Conservation (phyloP, 2,113 vertebrate genomes). For the Brachyhypopomus occidentalis region DNA sequence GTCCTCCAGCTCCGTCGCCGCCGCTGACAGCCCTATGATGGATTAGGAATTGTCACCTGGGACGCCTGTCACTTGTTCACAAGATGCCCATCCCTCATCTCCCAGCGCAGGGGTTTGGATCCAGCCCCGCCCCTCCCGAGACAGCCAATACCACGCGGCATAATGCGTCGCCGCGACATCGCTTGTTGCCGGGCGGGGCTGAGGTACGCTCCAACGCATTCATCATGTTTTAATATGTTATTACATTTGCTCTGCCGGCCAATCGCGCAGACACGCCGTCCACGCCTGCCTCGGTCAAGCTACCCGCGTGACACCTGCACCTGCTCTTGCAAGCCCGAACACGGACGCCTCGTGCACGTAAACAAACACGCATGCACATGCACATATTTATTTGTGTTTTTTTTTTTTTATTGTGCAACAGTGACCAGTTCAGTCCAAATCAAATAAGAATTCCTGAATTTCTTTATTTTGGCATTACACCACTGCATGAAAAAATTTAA, state of each 20-base stretch:
- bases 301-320: not conserved
- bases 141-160: slow-evolving; percentile 71
- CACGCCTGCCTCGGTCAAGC: not conserved
- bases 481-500: too few species aligned
- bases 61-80: slow-evolving; percentile 81
- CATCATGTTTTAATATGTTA: slow-evolving; percentile 75
- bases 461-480: too few species aligned
- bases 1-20: slow-evolving; percentile 70
- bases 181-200: slow-evolving; percentile 30
- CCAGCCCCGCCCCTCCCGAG: slow-evolving; percentile 48
- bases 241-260: slow-evolving; percentile 73
- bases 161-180: slow-evolving; percentile 58
- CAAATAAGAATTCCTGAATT: not conserved
- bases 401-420: not conserved
- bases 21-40: slow-evolving; percentile 78
- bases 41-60: slow-evolving; percentile 82
- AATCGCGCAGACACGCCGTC: slow-evolving; percentile 56
- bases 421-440: not conserved
- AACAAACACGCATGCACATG: too few species aligned
- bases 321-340: not conserved
- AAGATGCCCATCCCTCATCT: slow-evolving; percentile 78
- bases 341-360: not conserved
- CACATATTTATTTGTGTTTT: not conserved
- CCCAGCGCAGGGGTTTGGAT: slow-evolving; percentile 71
- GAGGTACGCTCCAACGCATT: slow-evolving; percentile 63